A percentile compares a stretch with the other conserved stretches of the same genome.
These are phyloP conservation scores for Tineola bisselliella DNA, from an alignment of 2,888 invertebrate species.

Conservation along the genomic window DNA sequence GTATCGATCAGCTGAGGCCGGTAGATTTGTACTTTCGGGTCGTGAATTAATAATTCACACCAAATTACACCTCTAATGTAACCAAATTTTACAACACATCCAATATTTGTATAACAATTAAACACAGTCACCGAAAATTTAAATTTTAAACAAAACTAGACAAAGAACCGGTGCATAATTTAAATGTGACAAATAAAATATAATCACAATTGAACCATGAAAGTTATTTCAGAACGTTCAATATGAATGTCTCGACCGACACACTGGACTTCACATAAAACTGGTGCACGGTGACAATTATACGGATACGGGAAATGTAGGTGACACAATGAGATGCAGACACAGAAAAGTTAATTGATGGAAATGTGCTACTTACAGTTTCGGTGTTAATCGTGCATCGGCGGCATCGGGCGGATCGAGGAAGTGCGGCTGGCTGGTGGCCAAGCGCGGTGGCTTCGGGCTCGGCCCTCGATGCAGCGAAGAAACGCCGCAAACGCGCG, in stretches of 20 bases:
- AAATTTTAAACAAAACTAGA: not conserved
- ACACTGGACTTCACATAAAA: not conserved
- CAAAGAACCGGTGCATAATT: not conserved
- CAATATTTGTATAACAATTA: not conserved
- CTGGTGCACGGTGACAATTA: not conserved
- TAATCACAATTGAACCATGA: not conserved
- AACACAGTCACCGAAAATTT: not conserved
- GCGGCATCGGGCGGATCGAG: conserved; percentile 25
- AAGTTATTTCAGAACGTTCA: not conserved
- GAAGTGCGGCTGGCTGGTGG: conserved; percentile 24
- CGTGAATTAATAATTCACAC: not conserved
- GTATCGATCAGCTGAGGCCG: conserved; percentile 15
- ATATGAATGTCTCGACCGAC: not conserved
- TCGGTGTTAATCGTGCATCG: conserved; percentile 49
- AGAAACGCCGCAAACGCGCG: conserved; percentile 43
- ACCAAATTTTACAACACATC: not conserved
- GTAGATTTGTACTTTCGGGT: not conserved
- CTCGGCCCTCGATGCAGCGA: conserved; percentile 27
- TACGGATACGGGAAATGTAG: conserved; percentile 8
- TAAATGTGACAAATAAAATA: not conserved
- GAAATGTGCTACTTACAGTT: conserved; percentile 34
- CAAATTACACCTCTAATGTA: not conserved
- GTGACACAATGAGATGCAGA: conserved; percentile 5
- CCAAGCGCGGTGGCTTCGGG: conserved; percentile 19
- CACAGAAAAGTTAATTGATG: not conserved